Evolutionary conservation across 2,888 invertebrate species (phyloP), one percentile per base, ranked within the genome.

Genomic region (Cryptophagus acutangulus): DNA sequence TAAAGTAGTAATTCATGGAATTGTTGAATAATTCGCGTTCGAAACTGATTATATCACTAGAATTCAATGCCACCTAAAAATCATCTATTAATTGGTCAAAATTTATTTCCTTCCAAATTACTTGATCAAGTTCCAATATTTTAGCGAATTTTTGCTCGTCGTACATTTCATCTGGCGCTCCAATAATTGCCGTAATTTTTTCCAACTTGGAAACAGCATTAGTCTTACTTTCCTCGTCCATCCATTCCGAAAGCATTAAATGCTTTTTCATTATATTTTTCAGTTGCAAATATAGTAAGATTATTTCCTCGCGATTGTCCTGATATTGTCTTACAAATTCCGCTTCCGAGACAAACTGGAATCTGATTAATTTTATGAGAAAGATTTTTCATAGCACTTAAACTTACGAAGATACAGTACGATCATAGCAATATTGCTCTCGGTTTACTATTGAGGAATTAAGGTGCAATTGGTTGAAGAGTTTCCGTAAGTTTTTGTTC

Each of bases 81-180:
- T n/a, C n/a, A n/a, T n/a, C 18, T 31, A 30, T 24, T 38, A 12
- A 12, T 14, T 18, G 28, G 16, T 15, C n/a, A 17, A 10, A 34
- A n/a, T n/a, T n/a, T n/a, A n/a, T n/a, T n/a, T n/a, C n/a, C n/a
- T n/a, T n/a, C n/a, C n/a, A 30, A 20, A 24, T 45, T 41, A 55
- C 55, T 36, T 49, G 40, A 34, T 51, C 44, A 17, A 46, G 17
- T 17, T 84, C 55, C 14, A 52, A 17, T 30, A 49, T 24, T 30
- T 49, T 35, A 28, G 51, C 50, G 38, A 59, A 57, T 28, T 40
- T 40, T 6, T 40, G 46, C 10, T 45, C 44, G 17, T 57, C 43
- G 12, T 51, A 51, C 34, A 57, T 50, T 41, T 59, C 59, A 16
- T 55, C 52, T 6, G 59, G 58, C 6, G 49, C 54, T 9, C 57